Evolutionary conservation across 2,888 invertebrate genomes (phyloP), one percentile per base, ranked within the genome.

Genomic region (Onchidella celtica): DNA sequence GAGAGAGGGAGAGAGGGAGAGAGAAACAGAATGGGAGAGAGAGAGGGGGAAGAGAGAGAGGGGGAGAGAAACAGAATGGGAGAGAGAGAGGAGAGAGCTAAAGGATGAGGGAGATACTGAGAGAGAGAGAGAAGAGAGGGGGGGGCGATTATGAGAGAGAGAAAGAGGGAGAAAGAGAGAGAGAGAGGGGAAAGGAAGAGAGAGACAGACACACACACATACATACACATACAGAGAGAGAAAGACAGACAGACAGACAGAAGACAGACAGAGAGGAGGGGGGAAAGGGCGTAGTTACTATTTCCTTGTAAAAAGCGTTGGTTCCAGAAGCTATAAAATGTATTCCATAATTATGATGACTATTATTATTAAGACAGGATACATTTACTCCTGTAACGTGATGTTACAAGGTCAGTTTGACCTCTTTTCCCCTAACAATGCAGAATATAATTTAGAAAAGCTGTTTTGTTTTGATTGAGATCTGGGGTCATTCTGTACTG

Each of bases 241-340:
- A 70, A n/a, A 70, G 70, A 70, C 36, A 70, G 70, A 70, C 36
- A 70, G 70, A 70, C 40, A 70, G 70, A 70, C 36, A 70, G 70
- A 70, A 24, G 38, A 34, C 29, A 68, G 68, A 32, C n/a, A 38
- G 36, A 70, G 70, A 70, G n/a, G 36, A 40, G 21, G 70, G 38
- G 36, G 24, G 36, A 70, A 21, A 70, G 21, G 21, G 36, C 14
- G 40, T 6, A 47, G 72, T n/a, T n/a, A n/a, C n/a, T n/a, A n/a
- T n/a, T n/a, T n/a, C n/a, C n/a, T n/a, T n/a, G n/a, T n/a, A n/a
- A n/a, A n/a, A n/a, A n/a, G n/a, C n/a, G n/a, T n/a, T n/a, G n/a
- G n/a, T n/a, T n/a, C n/a, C n/a, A n/a, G n/a, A n/a, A n/a, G n/a
- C n/a, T n/a, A n/a, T n/a, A n/a, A n/a, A n/a, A n/a, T n/a, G n/a